A percentile compares a stretch with the other conserved stretches of the same genome.
phyloP scores from a whole-genome alignment of 2,888 invertebrate species.

The Apamea crenata region DNA sequence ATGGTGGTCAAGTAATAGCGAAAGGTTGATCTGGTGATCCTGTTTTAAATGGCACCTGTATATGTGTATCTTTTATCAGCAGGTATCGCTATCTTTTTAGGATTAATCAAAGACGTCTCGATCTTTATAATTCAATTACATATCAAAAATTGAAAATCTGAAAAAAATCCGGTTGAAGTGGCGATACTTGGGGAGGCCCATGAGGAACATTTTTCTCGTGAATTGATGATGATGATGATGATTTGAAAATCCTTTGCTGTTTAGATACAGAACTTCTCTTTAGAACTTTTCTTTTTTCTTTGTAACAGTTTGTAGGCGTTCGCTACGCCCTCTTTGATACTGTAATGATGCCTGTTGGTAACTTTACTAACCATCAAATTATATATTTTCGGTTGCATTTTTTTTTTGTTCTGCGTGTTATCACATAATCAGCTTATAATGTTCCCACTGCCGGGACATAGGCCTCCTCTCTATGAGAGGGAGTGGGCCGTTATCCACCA shows the following conservation, averaged over 20 bases:
- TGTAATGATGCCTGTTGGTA: neutral
- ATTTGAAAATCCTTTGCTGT: neutral
- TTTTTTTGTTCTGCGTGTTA: too few species aligned
- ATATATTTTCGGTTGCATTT: neutral
- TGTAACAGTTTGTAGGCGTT: neutral
- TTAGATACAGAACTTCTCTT: neutral
- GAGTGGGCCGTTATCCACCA: neutral
- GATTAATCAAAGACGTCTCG: neutral
- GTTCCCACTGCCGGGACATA: neutral
- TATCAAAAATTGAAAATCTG: neutral
- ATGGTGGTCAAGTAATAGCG: conserved; percentile 15
- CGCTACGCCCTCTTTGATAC: too few species aligned
- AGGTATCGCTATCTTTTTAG: neutral
- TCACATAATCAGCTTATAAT: neutral
- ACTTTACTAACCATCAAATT: neutral
- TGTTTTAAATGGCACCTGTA: conserved; percentile 3
- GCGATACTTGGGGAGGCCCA: neutral
- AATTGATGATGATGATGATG: neutral
- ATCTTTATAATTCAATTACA: too few species aligned
- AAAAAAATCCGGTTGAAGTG: neutral
- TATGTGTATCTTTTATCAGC: neutral
- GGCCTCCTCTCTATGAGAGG: neutral
- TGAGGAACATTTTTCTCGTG: neutral
- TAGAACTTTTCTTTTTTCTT: neutral
- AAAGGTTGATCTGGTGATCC: conserved; percentile 7